Base-by-base conservation (phyloP, 2,888 invertebrate genomes). In the Eristalis tenax region DNA sequence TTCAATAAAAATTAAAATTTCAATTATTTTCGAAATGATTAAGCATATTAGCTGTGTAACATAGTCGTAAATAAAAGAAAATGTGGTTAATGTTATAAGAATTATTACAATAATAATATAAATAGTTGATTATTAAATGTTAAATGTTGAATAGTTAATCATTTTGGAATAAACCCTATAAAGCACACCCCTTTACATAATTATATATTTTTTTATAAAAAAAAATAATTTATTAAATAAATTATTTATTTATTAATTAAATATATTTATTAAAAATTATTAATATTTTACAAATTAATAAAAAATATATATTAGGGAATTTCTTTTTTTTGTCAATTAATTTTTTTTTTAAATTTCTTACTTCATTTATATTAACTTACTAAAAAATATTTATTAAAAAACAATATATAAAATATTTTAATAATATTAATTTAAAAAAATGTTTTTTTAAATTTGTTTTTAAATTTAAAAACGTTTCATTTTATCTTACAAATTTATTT, bases 161-260 rank as follows among this genome's bases (percentile, higher is more conserved):
- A 95, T 94, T 95, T 95, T 2, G 95, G 94, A 0, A 94, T 92
- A 93, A 95, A 95, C 93, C 95, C 95, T 91, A 95, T 90, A 90
- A 95, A 94, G 95, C 78, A 95, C 89, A 22, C 95, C 95, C 0
- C 94, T 32, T 5, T 32, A 5, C 2, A 89, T 22, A 68, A 78
- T n/a, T n/a, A 83, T 94, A 94, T 94, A 94, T 94, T 94, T 94
- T 94, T 13, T 74, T 59, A 13, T 28, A 26, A 76, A 61, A 83
- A 83, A 8, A 32, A 10, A 26, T 26, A 79, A 76, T 59, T 64
- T n/a, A 64, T 82, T 75, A 71, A 75, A 80, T 80, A 77, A 83
- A 78, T 82, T 81, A 75, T 86, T 86, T 88, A 3, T n/a, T 88
- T 74, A 10, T 74, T 82, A 69, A 70, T 80, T 40, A 10, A 40